phyloP scores from a whole-genome alignment of 2,113 vertebrate species.

The Cynopterus brachyotis region DNA sequence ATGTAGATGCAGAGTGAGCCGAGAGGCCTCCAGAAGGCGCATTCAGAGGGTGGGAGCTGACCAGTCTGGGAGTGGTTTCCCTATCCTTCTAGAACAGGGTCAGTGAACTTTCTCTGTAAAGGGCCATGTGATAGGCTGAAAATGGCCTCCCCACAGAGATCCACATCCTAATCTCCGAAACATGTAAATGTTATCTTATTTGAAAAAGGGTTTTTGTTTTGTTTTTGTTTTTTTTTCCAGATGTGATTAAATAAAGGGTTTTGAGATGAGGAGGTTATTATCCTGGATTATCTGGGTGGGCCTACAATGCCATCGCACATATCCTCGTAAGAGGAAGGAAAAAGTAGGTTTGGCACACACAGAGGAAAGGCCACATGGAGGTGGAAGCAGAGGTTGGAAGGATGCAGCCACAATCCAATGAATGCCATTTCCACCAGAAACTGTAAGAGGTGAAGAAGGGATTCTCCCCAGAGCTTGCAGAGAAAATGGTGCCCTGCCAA shows the following conservation, averaged over 20 bases:
- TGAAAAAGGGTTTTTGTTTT: not conserved
- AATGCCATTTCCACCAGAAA: not conserved
- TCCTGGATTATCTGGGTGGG: not conserved
- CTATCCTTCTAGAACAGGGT: not conserved
- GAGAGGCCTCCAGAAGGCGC: not conserved
- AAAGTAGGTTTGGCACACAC: not conserved
- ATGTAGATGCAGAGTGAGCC: rapidly evolving
- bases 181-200: not conserved
- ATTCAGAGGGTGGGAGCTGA: not conserved
- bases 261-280: not conserved
- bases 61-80: not conserved
- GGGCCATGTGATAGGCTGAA: not conserved
- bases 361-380: not conserved
- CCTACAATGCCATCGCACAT: no score
- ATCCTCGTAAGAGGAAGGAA: not conserved
- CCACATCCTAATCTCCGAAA: not conserved
- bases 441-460: not conserved
- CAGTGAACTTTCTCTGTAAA: not conserved
- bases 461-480: not conserved
- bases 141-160: not conserved
- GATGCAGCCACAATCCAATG: not conserved
- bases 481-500: not conserved
- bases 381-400: not conserved
- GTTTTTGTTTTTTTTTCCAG: not conserved
- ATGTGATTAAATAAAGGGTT: not conserved